Evolutionary conservation across 2,888 invertebrate genomes (phyloP).

Genomic region (Beris chalybata): DNA sequence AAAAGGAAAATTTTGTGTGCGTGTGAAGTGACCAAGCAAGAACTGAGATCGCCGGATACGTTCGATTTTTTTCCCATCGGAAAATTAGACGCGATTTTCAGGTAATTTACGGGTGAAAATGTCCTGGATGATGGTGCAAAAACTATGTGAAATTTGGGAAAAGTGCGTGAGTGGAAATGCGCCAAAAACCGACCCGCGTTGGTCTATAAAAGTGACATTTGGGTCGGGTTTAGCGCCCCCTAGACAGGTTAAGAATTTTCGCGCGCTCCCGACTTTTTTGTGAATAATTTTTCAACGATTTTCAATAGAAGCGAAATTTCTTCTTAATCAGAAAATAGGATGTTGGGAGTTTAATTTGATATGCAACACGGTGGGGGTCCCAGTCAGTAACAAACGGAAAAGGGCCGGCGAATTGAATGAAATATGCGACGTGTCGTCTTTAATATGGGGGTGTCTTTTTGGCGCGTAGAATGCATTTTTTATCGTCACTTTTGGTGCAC

Average conservation of each 20-base stretch:
- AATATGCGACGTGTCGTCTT: conserved; percentile 37
- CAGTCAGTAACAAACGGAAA: conserved; percentile 13
- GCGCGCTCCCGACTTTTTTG: conserved; percentile 18
- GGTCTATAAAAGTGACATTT: conserved; percentile 27
- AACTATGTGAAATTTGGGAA: not conserved
- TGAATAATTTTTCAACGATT: conserved; percentile 1
- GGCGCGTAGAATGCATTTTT: conserved; percentile 38
- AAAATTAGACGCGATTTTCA: conserved; percentile 16
- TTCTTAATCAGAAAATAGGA: conserved; percentile 9
- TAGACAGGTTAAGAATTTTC: conserved; percentile 31
- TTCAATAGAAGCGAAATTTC: not conserved
- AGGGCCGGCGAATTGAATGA: not conserved
- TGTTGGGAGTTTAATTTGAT: conserved; percentile 18
- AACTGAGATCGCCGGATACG: conserved; percentile 14
- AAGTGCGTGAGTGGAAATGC: not conserved
- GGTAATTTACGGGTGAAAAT: conserved; percentile 13
- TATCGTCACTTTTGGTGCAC: conserved; percentile 26
- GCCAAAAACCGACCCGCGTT: conserved; percentile 18
- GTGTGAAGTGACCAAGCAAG: not conserved
- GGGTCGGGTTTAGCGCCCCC: conserved; percentile 23
- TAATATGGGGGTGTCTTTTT: conserved; percentile 37
- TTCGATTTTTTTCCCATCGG: conserved; percentile 7
- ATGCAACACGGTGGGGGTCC: not conserved
- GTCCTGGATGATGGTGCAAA: not conserved
- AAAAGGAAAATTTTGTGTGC: conserved; percentile 1